Evolutionary conservation across 2,113 vertebrate genomes (phyloP), one percentile per base, ranked within the genome.

Genomic region (Pseudorhombus dupliciocellatus): DNA sequence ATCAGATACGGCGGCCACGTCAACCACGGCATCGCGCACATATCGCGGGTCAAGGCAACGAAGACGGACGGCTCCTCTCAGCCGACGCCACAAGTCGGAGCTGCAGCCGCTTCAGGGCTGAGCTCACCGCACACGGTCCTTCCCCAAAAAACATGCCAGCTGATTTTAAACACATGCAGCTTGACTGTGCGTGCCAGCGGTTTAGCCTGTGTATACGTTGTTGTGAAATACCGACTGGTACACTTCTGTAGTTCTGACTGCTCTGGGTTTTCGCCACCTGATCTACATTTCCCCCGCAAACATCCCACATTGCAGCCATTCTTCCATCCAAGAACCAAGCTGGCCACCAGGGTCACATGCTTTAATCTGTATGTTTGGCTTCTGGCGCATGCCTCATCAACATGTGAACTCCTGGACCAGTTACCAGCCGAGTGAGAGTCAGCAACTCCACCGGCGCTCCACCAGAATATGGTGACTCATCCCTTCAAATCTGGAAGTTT

Each of bases 1-100:
- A 79, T 84, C 55, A 58, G 75, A 81, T 66, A 66, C 58, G 68
- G 59, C 40, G 10, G 25, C 18, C 18, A 3, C 51, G 64, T 79
- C 72, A 28, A 26, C 10, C 21, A 7, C 7, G 16, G 1, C 21
- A 42, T 61, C 25, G 2, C 1, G 12, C 7, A 46, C 40, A 11
- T 37, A 9, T 37, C 40, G 16, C 40, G 40, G 40, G 40, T 16
- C 15, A 44, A 18, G 18, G 40, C 40, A 44, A 18, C 0, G 51
- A 58, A 31, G 31, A 24, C 6, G 0, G 66, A 40, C 42, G 31
- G 62, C 48, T 58, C 58, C 51, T 21, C 69, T 64, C 44, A 26
- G 70, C 18, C 25, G 28, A 34, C 25, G 30, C 22, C 40, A 57
- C 44, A 37, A n/a, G 18, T 42, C 54, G 8, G 21, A n/a, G 25